Evolutionary conservation across 2,888 invertebrate genomes (phyloP), one percentile per base, ranked within the genome.

Genomic region (Cerceris rybyensis): DNA sequence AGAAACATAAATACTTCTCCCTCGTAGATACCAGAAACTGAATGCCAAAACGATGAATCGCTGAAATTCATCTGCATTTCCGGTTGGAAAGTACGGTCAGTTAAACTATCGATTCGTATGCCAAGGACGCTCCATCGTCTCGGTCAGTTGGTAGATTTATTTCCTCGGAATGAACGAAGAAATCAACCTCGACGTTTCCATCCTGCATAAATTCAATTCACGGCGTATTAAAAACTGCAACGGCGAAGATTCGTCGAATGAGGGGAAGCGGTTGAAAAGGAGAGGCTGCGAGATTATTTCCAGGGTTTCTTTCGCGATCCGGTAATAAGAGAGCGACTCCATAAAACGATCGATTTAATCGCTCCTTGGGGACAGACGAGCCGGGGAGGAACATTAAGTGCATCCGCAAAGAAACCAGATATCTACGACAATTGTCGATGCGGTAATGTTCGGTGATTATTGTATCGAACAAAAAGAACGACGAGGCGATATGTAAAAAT

Each of bases 291-390:
- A 13, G 13, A n/a, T 50, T 46, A 11, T 61, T 58, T 55, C 41
- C n/a, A 17, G 63, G 13, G 17, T 43, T 16, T 46, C 11, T 16
- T 16, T 6, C 14, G 80, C 73, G 75, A 75, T 55, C 16, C 54
- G 14, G 70, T 71, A 79, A 77, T 78, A 76, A 65, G 81, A 59
- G 61, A 59, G 61, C 41, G 55, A 78, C 75, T 70, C 79, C 80
- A 72, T 81, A 81, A 87, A 87, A 77, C 82, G 82, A 85, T 87
- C 88, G 83, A 86, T 87, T 75, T 83, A 84, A 88, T 88, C 84
- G 80, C 61, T 58, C 87, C 75, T 81, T 42, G n/a, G 73, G 78
- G 87, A 57, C 57, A 61, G 50, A 43, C n/a, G 65, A 28, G 54
- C 50, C 75, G 60, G 65, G 59, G 49, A 17, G 43, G 70, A 54